Evolutionary conservation across 2,113 vertebrate species (phyloP), one percentile per base, ranked within the genome.

Genomic region (Xenotilapia caudafasciata): DNA sequence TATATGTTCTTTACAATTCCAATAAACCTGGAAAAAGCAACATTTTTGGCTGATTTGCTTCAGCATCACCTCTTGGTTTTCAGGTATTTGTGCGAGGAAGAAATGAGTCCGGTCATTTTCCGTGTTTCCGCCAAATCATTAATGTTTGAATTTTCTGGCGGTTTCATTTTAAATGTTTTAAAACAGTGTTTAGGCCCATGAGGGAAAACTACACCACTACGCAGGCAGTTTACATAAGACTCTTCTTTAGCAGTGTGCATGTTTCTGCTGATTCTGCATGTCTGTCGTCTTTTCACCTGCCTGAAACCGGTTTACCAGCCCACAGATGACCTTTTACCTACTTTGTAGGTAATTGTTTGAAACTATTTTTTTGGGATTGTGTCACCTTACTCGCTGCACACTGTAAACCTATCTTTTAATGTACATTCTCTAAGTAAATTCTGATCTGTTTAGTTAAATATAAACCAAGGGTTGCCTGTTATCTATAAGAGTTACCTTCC

Each of bases 21-120:
- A 91, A 94, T 95, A 93, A 95, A 95, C 31, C 73, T 70, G 70
- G 13, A 81, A 85, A 79, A 47, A 81, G 9, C 33, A 8, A 60
- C 15, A 9, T 2, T 2, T 4, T 45, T 45, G 19, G 28, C 9
- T 23, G 13, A 7, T 45, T 56, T n/a, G 4, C 6, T 81, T 77
- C 6, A 77, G 15, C 45, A 19, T 88, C 17, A 14, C 10, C 9
- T 79, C 3, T 77, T 62, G 3, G 19, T 73, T 9, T 35, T 51
- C n/a, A 26, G n/a, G 11, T 26, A 9, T 47, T 47, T 56, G 15
- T 42, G 0, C 2, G 23, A 12, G 23, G 1, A 75, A 0, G 42
- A 47, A 17, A 19, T 0, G 70, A 49, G 0, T 75, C 42, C 2
- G 15, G 3, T 12, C 45, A 77, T 51, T 77, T 49, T 49, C 2